Conservation (phyloP, 2,113 vertebrate genomes). For the Oceanodroma tethys region DNA sequence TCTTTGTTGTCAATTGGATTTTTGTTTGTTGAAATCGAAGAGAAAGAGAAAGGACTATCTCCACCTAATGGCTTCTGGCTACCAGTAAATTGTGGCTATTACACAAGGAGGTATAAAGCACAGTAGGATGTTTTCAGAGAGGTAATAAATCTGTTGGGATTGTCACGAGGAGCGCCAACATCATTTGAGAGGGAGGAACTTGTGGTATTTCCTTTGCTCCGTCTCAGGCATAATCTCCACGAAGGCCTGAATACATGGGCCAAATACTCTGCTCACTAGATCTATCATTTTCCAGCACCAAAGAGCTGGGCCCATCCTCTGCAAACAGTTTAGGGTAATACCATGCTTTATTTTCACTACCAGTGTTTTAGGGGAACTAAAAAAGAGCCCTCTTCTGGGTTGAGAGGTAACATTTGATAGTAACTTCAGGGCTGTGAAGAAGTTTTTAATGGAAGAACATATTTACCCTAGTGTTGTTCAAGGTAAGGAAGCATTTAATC, state of each 20-base stretch:
- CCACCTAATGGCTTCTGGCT: constrained; percentile 43
- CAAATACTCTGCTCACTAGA: background rate
- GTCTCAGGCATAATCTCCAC: background rate
- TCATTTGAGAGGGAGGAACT: constrained; percentile 1
- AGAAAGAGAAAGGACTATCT: constrained; percentile 1
- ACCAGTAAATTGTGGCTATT: constrained; percentile 48
- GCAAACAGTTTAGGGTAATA: background rate
- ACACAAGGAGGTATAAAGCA: constrained; percentile 10
- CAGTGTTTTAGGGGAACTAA: background rate
- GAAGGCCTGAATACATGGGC: background rate
- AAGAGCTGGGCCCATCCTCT: background rate
- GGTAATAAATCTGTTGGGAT: constrained; percentile 31
- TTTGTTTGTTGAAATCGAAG: constrained; percentile 18
- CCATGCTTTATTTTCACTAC: background rate
- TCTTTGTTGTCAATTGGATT: constrained; percentile 13
- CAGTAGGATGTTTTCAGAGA: constrained; percentile 42
- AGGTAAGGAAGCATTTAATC: background rate
- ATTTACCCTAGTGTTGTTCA: background rate
- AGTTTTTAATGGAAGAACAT: background rate
- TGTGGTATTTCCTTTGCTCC: constrained; percentile 5
- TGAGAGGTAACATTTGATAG: background rate
- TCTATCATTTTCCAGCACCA: background rate
- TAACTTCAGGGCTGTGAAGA: background rate
- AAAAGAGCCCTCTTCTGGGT: background rate
- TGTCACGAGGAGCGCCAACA: background rate